These are phyloP conservation scores for Spea hammondii DNA, from an alignment of 2,797 vertebrate species.

Conservation along the genomic window DNA sequence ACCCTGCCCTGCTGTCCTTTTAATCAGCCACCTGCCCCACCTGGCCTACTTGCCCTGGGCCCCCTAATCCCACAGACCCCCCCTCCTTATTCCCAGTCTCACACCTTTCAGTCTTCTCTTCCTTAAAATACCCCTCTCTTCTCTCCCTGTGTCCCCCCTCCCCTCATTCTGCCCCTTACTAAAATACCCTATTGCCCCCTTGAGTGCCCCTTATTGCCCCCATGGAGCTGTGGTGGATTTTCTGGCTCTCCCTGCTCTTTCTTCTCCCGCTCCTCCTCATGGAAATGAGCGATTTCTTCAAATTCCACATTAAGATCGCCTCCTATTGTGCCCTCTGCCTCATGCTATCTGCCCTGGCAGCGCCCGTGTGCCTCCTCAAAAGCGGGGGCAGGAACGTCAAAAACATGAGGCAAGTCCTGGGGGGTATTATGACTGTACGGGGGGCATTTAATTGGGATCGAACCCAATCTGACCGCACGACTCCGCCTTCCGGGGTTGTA, in stretches of 20 bases:
- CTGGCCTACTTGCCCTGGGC: not conserved
- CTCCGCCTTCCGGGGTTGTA: too few relatives aligned
- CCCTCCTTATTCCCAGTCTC: not conserved
- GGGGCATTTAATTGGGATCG: too few relatives aligned
- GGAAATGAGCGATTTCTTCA: conserved; percentile 76
- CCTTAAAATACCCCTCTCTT: not conserved
- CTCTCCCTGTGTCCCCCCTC: not conserved
- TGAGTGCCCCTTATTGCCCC: conserved; percentile 42
- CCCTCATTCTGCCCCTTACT: conserved; percentile 57
- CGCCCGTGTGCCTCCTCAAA: conserved; percentile 75
- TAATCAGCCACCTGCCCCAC: not conserved
- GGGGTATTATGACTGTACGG: too few relatives aligned
- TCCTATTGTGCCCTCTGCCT: conserved; percentile 83
- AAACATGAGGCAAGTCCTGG: conserved; percentile 79
- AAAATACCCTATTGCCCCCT: conserved; percentile 24
- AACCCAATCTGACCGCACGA: too few relatives aligned
- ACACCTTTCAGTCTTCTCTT: not conserved
- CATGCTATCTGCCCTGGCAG: conserved; percentile 68
- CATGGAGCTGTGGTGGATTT: conserved; percentile 53
- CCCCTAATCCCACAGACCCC: not conserved
- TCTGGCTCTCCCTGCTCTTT: conserved; percentile 71
- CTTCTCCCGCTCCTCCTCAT: conserved; percentile 71
- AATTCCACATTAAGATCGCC: conserved; percentile 78
- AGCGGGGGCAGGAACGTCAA: conserved; percentile 87
- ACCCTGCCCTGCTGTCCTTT: not conserved